Percentiles rank a stretch among this genome's conserved stretches.
These are phyloP conservation scores for Phoronis australis DNA, from an alignment of 2,888 invertebrate species.

Conservation along the genomic window DNA sequence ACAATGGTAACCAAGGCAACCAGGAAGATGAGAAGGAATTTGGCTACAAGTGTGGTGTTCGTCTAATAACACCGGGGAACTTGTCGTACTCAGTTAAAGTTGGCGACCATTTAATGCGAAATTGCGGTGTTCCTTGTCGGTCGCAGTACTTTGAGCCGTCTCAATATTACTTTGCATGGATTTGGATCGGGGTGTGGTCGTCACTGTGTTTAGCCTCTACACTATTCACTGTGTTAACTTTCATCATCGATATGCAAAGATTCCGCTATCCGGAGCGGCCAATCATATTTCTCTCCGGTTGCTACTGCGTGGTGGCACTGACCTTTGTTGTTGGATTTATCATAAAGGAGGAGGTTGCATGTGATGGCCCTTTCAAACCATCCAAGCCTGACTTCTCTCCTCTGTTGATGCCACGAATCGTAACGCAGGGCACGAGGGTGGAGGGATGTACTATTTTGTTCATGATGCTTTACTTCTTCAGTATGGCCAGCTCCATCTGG, in stretches of 20 bases:
- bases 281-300: constrained; percentile 92
- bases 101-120: constrained; percentile 35
- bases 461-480: constrained; percentile 87
- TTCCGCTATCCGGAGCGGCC: constrained; percentile 97
- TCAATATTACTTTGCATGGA: constrained; percentile 75
- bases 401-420: constrained; percentile 20
- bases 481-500: constrained; percentile 96
- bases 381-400: background rate
- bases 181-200: constrained; percentile 94
- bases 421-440: constrained; percentile 64
- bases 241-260: constrained; percentile 86
- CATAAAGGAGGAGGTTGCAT: constrained; percentile 53
- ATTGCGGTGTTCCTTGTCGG: constrained; percentile 71
- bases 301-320: constrained; percentile 89
- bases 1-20: background rate
- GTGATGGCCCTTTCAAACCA: constrained; percentile 15
- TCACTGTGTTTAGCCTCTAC: constrained; percentile 84
- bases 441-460: constrained; percentile 82
- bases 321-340: constrained; percentile 70
- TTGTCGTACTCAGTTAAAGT: constrained; percentile 74
- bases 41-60: constrained; percentile 82
- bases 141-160: constrained; percentile 67
- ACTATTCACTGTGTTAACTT: constrained; percentile 73
- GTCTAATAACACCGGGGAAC: constrained; percentile 72
- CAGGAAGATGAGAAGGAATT: constrained; percentile 55